Conservation (phyloP, 2,113 vertebrate species). For the Felis chaus region DNA sequence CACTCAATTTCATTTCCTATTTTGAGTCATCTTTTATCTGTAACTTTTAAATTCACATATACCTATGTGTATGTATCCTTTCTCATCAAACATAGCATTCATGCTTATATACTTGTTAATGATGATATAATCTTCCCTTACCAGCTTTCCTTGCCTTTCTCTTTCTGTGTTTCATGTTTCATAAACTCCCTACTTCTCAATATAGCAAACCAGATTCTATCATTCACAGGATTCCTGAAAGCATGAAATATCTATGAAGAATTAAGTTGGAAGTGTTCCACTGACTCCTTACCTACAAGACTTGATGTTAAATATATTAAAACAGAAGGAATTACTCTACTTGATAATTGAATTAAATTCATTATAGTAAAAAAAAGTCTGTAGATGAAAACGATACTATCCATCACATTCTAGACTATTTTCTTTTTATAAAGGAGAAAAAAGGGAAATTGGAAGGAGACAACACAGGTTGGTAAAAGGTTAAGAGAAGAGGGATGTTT, state of each 20-base stretch:
- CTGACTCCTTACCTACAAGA: neutral
- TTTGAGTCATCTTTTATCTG: neutral
- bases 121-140: neutral
- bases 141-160: neutral
- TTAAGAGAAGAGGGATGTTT: neutral
- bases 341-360: neutral
- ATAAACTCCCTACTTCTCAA: neutral
- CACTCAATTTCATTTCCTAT: neutral
- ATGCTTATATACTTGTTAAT: neutral
- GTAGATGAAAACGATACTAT: neutral
- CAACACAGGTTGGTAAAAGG: constrained; percentile 15
- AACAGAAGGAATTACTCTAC: neutral
- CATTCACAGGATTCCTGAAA: neutral
- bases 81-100: neutral
- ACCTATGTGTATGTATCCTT: neutral
- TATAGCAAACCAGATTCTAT: neutral
- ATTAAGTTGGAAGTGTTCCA: neutral
- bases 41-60: neutral
- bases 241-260: neutral
- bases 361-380: neutral
- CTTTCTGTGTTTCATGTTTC: neutral
- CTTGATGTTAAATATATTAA: neutral
- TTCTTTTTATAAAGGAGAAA: neutral
- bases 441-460: neutral
- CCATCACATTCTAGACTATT: neutral